Evolutionary conservation across 2,113 vertebrate genomes (phyloP), one percentile per base, ranked within the genome.

Genomic region (Gymnarchus niloticus): DNA sequence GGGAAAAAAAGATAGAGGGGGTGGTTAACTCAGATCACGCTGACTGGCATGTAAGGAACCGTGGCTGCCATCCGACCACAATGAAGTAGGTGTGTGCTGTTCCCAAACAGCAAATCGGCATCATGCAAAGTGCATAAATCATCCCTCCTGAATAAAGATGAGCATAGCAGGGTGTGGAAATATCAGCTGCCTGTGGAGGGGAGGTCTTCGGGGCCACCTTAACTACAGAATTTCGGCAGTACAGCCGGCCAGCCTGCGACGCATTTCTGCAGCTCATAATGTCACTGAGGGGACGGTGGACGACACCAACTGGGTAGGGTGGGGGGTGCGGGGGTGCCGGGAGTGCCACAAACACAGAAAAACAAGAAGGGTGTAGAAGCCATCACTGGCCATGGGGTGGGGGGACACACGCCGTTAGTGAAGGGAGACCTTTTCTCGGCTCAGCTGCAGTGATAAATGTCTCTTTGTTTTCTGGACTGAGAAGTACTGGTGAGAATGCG

Each of bases 381-480:
- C 7, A 54, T 65, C 14, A 28, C 25, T 65, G 59, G 9, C 21
- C 3, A 10, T 46, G 76, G 6, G 76, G 46, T 48, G 17, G 23
- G 14, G 41, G 52, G 48, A 17, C 49, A 59, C 46, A 51, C 2
- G 1, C 23, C 14, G 28, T 28, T 46, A 52, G n/a, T 37, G 12
- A n/a, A 61, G 56, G 37, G 37, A 61, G 1, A 14, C 19, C 12
- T 65, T 51, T 89, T 87, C 86, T 87, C 80, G 88, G 84, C 88
- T 89, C 92, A 93, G 93, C 93, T 94, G 93, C 93, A 92, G 90
- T 93, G 92, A 94, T 93, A 94, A 94, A 93, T 93, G 92, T 93
- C 90, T 94, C 92, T 92, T 93, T 94, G 92, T 92, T 92, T 94
- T 93, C 91, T 87, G 88, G 90, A 93, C 90, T 93, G 92, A 93